Base-by-base conservation (phyloP, 2,797 vertebrate genomes). In the Sebastes steindachneri region DNA sequence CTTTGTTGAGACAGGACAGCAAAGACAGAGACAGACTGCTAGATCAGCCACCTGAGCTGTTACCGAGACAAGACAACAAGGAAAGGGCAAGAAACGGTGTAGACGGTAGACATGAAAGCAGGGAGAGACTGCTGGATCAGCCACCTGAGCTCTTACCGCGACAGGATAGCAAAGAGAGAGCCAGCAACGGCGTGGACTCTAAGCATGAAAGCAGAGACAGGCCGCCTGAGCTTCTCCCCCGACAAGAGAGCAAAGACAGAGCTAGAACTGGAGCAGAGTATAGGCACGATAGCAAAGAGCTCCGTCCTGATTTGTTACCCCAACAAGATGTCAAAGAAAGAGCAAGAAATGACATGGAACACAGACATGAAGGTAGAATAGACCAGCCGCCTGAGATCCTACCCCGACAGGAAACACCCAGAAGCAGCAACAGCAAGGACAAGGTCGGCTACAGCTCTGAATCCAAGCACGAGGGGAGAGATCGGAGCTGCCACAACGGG, bases 1-100 rank as follows among this genome's bases (percentile, higher is more conserved):
- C 86, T 72, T 77, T 93, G 69, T 71, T 97, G 93, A 97, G 96
- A 93, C 92, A 97, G 94, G 98, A 99, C 90, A 96, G 94, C 93
- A 98, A 97, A 95, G 97, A 98, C 60, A 94, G 96, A 91, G 94
- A 95, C 75, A 88, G 90, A 68, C 79, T 89, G 23, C 72, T 90
- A 4, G 93, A 95, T 85, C 92, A 91, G 68, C 96, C 97, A 17
- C 96, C 96, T 0, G 97, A 97, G 68, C 73, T 92, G 14, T 75
- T 95, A 68, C 89, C 86, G 7, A 93, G 90, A 68, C 89, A 92
- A 71, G 93, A 96, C 48, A 94, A 92, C 88, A 94, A 91, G 77
- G 95, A 96, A 51, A 90, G 91, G 65, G 28, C 74, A 21, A 85
- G 90, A 68, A 94, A 94, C 15, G 85, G 91, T 37, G 75, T 87